Base-by-base conservation (phyloP, 2,797 vertebrate species). In the Gastrophryne carolinensis region DNA sequence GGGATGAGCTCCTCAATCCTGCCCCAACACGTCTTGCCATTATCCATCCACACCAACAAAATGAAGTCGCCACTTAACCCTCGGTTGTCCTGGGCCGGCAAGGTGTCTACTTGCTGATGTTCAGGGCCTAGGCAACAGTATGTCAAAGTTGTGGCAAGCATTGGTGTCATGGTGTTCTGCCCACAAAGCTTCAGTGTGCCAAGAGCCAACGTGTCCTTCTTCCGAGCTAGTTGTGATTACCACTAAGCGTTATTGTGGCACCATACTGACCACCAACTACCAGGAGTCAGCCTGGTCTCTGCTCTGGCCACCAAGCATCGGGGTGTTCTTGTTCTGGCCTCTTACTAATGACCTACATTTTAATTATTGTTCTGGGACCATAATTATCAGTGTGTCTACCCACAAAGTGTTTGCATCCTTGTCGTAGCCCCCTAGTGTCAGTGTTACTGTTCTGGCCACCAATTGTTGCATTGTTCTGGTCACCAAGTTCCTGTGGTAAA, bases 51-150 rank as follows among this genome's bases (percentile, higher is more conserved):
- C 27, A 13, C 24, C 3, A 9, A 29, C 35, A 2, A 32, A 13
- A 65, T 10, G 30, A 9, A 65, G 39, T 7, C 44, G 1, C 8
- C 62, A 29, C 41, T 65, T 65, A 65, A 66, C 63, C 41, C 44
- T 52, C 3, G 44, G n/a, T 49, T 49, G 44, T 7, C 15, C 5
- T 0, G 3, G 15, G 39, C 39, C 17, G 39, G 39, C 15, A 44
- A 44, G 39, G 15, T 17, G n/a, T n/a, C n/a, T n/a, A n/a, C n/a
- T n/a, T n/a, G n/a, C n/a, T n/a, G n/a, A n/a, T n/a, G n/a, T n/a
- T n/a, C n/a, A n/a, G n/a, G n/a, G n/a, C n/a, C n/a, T n/a, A n/a
- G n/a, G n/a, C n/a, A n/a, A n/a, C n/a, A n/a, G n/a, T n/a, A n/a
- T n/a, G n/a, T n/a, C n/a, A n/a, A n/a, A n/a, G n/a, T n/a, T n/a